phyloP scores from a whole-genome alignment of 2,888 invertebrate species.

The Sesamia inferens region DNA sequence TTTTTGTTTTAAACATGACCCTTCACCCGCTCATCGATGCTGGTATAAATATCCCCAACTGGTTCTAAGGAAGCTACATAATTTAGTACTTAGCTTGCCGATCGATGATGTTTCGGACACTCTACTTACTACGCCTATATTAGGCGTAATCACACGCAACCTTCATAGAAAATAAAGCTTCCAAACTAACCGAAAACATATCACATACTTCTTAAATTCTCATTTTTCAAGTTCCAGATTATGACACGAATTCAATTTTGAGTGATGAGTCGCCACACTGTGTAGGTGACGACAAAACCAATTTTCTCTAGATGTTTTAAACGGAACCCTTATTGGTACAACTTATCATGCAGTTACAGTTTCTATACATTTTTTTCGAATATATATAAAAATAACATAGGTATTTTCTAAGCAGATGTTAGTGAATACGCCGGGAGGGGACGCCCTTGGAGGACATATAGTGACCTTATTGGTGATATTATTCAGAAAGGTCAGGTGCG shows the following conservation, averaged over 20 bases:
- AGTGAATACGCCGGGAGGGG: background rate
- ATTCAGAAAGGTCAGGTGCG: background rate
- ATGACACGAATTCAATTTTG: constrained; percentile 36
- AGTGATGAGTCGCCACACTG: constrained; percentile 26
- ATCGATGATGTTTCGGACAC: constrained; percentile 78
- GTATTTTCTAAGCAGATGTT: background rate
- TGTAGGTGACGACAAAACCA: constrained; percentile 47
- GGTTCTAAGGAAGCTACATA: constrained; percentile 78
- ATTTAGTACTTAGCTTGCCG: constrained; percentile 77
- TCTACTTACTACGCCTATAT: constrained; percentile 37
- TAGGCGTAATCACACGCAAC: constrained; percentile 33
- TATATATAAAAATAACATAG: background rate
- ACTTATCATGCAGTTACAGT: constrained; percentile 8
- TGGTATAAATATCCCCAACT: constrained; percentile 79
- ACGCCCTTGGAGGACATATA: background rate
- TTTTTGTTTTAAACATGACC: constrained; percentile 76
- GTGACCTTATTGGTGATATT: constrained; percentile 1
- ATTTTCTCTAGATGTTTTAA: constrained; percentile 44
- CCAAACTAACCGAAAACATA: constrained; percentile 19
- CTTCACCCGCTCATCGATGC: constrained; percentile 69
- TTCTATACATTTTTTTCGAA: background rate
- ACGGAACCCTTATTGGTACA: constrained; percentile 23
- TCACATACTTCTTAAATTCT: constrained; percentile 21
- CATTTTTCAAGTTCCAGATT: constrained; percentile 55
- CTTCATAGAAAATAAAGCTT: background rate